Conservation (phyloP, 1,140 invertebrate species). For the Pectinophora gossypiella region DNA sequence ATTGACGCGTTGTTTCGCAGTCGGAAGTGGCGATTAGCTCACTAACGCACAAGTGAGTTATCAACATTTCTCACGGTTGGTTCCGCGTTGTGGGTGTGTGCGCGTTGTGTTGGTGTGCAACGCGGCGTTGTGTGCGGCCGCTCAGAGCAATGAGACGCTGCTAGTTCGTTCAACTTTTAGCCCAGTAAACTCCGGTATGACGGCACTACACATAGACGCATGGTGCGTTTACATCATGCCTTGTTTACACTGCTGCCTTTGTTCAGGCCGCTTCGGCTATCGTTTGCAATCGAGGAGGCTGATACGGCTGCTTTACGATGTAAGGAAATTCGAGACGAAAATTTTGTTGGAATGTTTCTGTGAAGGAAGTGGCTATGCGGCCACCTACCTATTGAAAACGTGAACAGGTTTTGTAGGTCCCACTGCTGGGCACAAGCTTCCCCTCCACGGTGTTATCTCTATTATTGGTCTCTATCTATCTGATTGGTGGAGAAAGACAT, state of each 20-base stretch:
- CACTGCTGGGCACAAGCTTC: too few species aligned
- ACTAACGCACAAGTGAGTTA: slow-evolving; percentile 70
- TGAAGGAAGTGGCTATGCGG: too few species aligned
- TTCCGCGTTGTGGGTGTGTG: slow-evolving; percentile 32
- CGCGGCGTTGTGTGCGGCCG: slow-evolving; percentile 49
- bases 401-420: too few species aligned
- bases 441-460: too few species aligned
- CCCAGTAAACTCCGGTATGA: slow-evolving; percentile 66
- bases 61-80: slow-evolving; percentile 71
- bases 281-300: background rate
- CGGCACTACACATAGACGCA: slow-evolving; percentile 33
- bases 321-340: too few species aligned
- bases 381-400: too few species aligned
- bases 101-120: slow-evolving; percentile 48
- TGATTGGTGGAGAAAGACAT: too few species aligned
- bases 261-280: slow-evolving; percentile 10
- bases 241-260: slow-evolving; percentile 31
- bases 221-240: slow-evolving; percentile 12
- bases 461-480: too few species aligned
- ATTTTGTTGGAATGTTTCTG: too few species aligned
- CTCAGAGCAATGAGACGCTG: slow-evolving; percentile 57
- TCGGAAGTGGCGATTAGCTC: slow-evolving; percentile 66
- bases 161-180: slow-evolving; percentile 72
- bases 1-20: too few species aligned
- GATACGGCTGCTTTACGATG: background rate